Conservation (phyloP, 2,888 invertebrate species). For the Phasia obesa region DNA sequence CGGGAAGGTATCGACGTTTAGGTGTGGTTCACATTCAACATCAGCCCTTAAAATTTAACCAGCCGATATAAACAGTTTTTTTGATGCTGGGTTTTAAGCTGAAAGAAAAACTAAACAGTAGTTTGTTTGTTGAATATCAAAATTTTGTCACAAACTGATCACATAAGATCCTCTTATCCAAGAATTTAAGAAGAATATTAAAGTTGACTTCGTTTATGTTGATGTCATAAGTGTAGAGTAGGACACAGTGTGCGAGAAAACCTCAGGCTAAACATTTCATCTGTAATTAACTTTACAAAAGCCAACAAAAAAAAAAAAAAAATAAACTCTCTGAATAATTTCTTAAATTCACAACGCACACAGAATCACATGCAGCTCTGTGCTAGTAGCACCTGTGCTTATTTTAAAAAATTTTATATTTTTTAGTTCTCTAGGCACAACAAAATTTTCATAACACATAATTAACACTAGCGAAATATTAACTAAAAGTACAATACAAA, state of each 20-base stretch:
- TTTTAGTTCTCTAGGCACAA: slow-evolving; percentile 36
- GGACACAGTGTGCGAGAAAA: slow-evolving; percentile 46
- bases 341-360: slow-evolving; percentile 20
- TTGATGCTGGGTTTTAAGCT: too few species aligned
- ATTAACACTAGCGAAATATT: slow-evolving; percentile 76
- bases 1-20: too few species aligned
- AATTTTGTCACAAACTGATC: too few species aligned
- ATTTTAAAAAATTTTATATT: slow-evolving; percentile 30
- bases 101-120: too few species aligned
- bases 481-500: slow-evolving; percentile 23
- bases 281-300: slow-evolving; percentile 68
- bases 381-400: slow-evolving; percentile 44
- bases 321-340: slow-evolving; percentile 48
- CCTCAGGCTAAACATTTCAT: slow-evolving; percentile 65
- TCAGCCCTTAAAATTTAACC: too few species aligned
- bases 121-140: too few species aligned
- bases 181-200: too few species aligned
- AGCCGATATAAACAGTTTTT: too few species aligned
- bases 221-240: slow-evolving; percentile 41
- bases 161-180: too few species aligned
- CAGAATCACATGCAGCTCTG: too few species aligned
- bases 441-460: slow-evolving; percentile 74
- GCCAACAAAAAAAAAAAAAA: neutral
- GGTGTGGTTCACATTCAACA: too few species aligned
- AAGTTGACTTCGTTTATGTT: slow-evolving; percentile 17